These are phyloP conservation scores for Heterodera schachtii DNA, from an alignment of 1,140 invertebrate genomes.

Conservation along the genomic window DNA sequence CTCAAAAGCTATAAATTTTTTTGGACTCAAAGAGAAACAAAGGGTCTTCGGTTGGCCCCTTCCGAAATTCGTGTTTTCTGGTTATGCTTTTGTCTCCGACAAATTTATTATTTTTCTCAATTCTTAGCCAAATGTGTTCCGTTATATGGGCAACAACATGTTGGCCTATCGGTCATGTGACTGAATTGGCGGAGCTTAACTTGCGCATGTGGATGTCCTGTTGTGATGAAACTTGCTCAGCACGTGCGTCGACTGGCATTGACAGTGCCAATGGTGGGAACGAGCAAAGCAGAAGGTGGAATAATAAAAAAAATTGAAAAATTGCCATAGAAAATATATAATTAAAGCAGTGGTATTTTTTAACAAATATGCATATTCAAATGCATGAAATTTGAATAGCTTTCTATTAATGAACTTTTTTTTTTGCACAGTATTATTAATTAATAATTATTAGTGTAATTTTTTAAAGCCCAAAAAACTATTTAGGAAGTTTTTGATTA, in stretches of 20 bases:
- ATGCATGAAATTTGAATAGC: too few relatives aligned
- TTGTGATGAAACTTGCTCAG: conserved; percentile 56
- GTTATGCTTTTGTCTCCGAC: neutral
- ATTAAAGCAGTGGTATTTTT: too few relatives aligned
- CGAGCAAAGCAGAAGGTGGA: neutral
- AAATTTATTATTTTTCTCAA: conserved; percentile 11
- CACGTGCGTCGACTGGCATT: conserved; percentile 7
- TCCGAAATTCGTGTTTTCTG: neutral
- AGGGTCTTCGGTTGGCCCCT: too few relatives aligned
- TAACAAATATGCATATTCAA: too few relatives aligned
- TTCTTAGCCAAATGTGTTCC: conserved; percentile 59
- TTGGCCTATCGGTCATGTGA: conserved; percentile 52
- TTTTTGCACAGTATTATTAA: too few relatives aligned
- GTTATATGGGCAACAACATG: conserved; percentile 53
- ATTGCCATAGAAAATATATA: too few relatives aligned
- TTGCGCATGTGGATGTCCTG: conserved; percentile 63
- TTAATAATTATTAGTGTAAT: too few relatives aligned
- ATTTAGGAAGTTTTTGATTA: neutral
- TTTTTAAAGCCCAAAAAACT: neutral
- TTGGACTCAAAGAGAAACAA: too few relatives aligned
- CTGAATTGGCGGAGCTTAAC: conserved; percentile 48
- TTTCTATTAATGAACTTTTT: too few relatives aligned
- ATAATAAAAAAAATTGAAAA: too few relatives aligned
- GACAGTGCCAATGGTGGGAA: neutral
- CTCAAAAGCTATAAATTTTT: too few relatives aligned